Evolutionary conservation across 2,113 vertebrate genomes (phyloP).

Genomic region (Aspidoscelis tigris): DNA sequence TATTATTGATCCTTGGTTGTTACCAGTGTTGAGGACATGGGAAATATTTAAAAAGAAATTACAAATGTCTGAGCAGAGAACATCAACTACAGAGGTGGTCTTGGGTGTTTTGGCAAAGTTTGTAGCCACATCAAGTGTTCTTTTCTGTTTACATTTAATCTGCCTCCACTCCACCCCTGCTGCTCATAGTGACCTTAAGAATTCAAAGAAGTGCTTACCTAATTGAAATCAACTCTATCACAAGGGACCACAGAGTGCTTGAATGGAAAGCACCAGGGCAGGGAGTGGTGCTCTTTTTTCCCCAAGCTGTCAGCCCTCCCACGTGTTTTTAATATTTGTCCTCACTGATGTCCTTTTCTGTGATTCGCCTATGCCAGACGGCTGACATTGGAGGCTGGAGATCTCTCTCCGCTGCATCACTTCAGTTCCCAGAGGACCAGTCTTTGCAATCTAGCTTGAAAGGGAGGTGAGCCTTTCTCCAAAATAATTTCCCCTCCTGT

Average conservation of each 20-base stretch:
- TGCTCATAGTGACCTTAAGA: background rate
- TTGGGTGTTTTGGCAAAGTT: background rate
- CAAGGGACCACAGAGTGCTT: background rate
- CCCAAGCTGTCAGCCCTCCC: background rate
- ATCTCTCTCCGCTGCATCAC: background rate
- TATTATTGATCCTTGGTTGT: background rate
- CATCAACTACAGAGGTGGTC: background rate
- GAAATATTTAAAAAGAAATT: background rate
- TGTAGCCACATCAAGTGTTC: background rate
- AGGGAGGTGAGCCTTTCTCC: background rate
- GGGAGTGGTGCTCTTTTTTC: no score
- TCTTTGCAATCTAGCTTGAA: background rate
- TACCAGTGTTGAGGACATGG: background rate
- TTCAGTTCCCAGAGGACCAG: background rate
- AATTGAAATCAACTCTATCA: background rate
- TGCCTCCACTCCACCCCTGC: background rate
- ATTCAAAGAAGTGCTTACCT: background rate
- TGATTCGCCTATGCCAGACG: background rate
- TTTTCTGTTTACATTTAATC: background rate
- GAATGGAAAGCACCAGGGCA: no score
- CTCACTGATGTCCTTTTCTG: background rate
- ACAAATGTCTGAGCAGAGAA: background rate
- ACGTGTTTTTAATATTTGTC: constrained; percentile 19
- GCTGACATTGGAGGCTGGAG: background rate
- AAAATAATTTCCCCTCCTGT: background rate